These are phyloP conservation scores for Pyrrhosoma nymphula DNA, from an alignment of 2,888 invertebrate genomes.

Conservation along the genomic window DNA sequence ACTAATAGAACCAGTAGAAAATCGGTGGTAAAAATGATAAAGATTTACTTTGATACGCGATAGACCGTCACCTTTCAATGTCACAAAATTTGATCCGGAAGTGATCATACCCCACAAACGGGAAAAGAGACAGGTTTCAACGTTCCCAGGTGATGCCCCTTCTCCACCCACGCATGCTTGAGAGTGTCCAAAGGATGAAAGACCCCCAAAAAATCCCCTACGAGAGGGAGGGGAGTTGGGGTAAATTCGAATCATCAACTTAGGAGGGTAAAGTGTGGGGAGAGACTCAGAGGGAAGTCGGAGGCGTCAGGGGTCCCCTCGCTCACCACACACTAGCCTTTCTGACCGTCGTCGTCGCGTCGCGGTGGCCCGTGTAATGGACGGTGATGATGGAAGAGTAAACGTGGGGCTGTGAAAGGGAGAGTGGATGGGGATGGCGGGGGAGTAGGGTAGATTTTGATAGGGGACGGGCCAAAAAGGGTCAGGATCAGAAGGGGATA, in stretches of 20 bases:
- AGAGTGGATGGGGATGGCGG: not conserved
- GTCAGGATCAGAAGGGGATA: not conserved
- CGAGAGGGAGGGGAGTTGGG: no score
- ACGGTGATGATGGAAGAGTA: constrained; percentile 1
- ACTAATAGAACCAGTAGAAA: no score
- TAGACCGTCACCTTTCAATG: no score
- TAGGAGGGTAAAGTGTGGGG: not conserved
- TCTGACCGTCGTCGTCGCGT: not conserved
- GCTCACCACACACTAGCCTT: not conserved
- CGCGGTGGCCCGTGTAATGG: constrained; percentile 1
- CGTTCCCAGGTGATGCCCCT: no score
- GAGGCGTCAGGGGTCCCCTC: not conserved
- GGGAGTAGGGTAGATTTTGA: no score
- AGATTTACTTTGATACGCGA: no score
- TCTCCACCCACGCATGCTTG: no score
- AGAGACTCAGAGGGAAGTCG: no score
- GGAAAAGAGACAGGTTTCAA: no score
- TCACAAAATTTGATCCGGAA: no score
- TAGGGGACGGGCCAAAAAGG: not conserved
- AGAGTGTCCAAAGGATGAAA: not conserved
- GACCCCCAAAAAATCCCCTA: not conserved
- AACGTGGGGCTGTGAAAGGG: not conserved
- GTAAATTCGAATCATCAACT: not conserved
- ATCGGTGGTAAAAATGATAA: no score
- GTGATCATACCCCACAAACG: no score